A percentile compares a stretch with the other conserved stretches of the same genome.
Evolutionary conservation across 2,797 vertebrate species (phyloP).

Genomic region (Poeciliopsis gracilis): DNA sequence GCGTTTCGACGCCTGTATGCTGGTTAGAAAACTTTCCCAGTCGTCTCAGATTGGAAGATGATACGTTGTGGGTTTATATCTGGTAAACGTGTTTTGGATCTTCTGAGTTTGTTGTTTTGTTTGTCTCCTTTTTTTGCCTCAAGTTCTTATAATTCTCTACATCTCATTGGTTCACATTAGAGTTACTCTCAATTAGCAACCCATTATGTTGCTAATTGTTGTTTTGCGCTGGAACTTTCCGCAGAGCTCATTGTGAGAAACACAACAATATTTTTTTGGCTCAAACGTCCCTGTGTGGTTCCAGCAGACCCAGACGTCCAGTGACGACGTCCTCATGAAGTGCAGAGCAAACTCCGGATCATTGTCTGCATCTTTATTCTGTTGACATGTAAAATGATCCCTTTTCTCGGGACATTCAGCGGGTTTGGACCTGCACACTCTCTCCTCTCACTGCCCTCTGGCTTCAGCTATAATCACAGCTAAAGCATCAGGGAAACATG

Average conservation of each 20-base stretch:
- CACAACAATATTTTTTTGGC: not conserved
- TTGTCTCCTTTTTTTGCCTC: not conserved
- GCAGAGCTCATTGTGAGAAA: not conserved
- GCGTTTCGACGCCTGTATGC: not conserved
- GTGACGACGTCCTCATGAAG: conserved; percentile 35
- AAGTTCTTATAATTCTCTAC: not conserved
- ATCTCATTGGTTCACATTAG: not conserved
- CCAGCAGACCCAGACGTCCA: conserved; percentile 25
- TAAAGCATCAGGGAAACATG: conserved; percentile 49
- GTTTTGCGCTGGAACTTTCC: not conserved
- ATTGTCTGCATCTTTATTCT: conserved; percentile 31
- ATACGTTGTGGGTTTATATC: not conserved
- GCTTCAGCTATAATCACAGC: conserved; percentile 52
- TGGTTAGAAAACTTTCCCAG: not conserved
- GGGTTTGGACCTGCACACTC: conserved; percentile 15
- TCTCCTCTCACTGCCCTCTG: conserved; percentile 23
- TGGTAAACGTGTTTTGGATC: not conserved
- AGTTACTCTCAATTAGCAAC: not conserved
- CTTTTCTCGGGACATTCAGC: conserved; percentile 39
- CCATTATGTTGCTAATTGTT: not conserved
- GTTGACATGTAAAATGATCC: conserved; percentile 55
- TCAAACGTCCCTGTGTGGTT: conserved; percentile 19
- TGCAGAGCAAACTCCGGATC: conserved; percentile 11
- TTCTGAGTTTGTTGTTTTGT: conserved; percentile 40
- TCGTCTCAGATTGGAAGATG: not conserved